Evolutionary conservation across 2,797 vertebrate species (phyloP), one percentile per base, ranked within the genome.

Genomic region (Setipinna tenuifilis): DNA sequence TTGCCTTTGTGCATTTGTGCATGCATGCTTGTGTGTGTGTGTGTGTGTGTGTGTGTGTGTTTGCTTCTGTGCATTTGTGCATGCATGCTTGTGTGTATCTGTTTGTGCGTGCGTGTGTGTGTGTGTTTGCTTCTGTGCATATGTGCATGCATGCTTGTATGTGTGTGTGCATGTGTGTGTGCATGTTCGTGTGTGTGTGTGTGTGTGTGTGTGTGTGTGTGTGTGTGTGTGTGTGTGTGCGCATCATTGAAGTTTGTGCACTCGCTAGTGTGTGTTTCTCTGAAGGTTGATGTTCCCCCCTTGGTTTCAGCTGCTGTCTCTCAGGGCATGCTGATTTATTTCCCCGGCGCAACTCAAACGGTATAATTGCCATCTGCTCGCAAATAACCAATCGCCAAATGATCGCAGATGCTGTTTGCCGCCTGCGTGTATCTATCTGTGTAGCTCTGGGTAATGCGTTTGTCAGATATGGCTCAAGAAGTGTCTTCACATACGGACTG

Each of bases 281-380:
- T 68, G 84, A 83, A 85, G 65, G 85, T 80, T 82, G 81, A 87
- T 14, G 50, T 35, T 83, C 86, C 75, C 85, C 85, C 35, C 80
- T 41, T 46, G 82, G 85, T 88, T 90, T 89, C 71, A 83, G 86
- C 46, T 23, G 82, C 44, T 0, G 4, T 87, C 82, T 85, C 82
- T 23, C n/a, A 17, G 85, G 81, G 86, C 59, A 68, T 83, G 58
- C 59, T 82, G 58, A 89, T 89, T 82, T 88, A 85, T 88, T 85
- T 83, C 25, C 59, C 17, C 83, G 2, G 82, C 14, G 83, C 44
- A 61, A 31, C 61, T 71, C 61, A 82, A 61, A 62, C 82, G 81
- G 23, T 78, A 54, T 87, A 85, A 82, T 83, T 58, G 50, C 82
- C 58, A 61, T 86, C 81, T 86, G 82, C 78, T 50, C 21, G 0